Base-by-base conservation (phyloP, 1,140 invertebrate genomes). In the Amphibalanus amphitrite region DNA sequence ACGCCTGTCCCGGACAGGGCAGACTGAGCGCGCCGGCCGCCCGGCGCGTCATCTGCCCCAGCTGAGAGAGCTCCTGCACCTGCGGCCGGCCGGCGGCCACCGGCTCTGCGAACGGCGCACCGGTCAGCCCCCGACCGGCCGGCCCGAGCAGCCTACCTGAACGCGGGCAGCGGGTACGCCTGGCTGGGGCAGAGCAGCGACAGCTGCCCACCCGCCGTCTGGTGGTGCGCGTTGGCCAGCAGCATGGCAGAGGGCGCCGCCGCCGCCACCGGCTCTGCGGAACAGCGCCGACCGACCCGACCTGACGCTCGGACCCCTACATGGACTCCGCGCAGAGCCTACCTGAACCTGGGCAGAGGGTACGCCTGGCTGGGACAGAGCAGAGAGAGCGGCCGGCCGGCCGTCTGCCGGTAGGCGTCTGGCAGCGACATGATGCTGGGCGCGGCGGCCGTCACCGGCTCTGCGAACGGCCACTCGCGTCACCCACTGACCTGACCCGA, bases 161-260 rank as follows among this genome's bases (percentile, higher is more conserved):
- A 40, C 64, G 20, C n/a, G 28, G 15, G 40, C 38, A 8, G n/a
- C n/a, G n/a, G n/a, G n/a, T n/a, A n/a, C n/a, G n/a, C n/a, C n/a
- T n/a, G n/a, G n/a, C n/a, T n/a, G 38, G 38, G 38, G 17, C 38
- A 38, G 47, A 29, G 25, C 6, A 28, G 69, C 23, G 69, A 38
- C 20, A n/a, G 8, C 29, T 28, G 25, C 29, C 28, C 29, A 20
- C 17, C 25, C 29, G 33, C 15, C 0, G 28, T 28, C 47, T 0
- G 30, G 20, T 3, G 28, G 10, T 59, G 30, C 71, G 28, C 25
- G 38, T 69, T 70, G 64, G 28, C 69, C 70, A 86, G 85, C 84
- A 84, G 82, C 85, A 87, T 78, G 81, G 80, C 76, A 87, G 87
- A 78, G 87, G 83, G 70, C 88, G 88, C 80, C 84, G 88, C 76